Evolutionary conservation across 1,140 invertebrate species (phyloP).

Genomic region (Reticulitermes speratus): DNA sequence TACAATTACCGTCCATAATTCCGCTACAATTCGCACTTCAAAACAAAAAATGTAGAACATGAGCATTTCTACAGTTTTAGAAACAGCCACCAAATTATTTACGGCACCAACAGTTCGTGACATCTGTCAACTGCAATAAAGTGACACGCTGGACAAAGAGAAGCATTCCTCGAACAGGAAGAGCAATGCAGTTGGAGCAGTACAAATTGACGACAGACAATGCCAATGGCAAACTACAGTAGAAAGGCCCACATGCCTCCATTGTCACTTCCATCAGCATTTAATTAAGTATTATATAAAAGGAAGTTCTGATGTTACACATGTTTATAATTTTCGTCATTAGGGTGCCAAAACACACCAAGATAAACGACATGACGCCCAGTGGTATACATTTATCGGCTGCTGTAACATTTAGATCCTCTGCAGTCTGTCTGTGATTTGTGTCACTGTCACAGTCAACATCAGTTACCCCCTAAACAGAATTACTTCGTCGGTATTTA

Average conservation of each 20-base stretch:
- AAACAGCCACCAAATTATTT: not conserved
- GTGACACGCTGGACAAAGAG: not conserved
- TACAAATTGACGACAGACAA: not conserved
- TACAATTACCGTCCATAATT: not conserved
- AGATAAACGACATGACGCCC: too few species aligned
- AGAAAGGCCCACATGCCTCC: not conserved
- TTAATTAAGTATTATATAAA: too few species aligned
- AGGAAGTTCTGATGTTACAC: too few species aligned
- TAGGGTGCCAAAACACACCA: too few species aligned
- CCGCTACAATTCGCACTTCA: not conserved
- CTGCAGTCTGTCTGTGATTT: too few species aligned
- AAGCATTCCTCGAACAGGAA: not conserved
- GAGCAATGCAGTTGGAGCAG: not conserved
- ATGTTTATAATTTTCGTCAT: too few species aligned
- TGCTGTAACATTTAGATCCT: too few species aligned
- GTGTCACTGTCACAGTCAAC: too few species aligned
- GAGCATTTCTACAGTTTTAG: not conserved
- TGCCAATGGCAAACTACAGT: not conserved
- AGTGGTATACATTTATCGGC: too few species aligned
- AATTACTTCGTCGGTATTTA: too few species aligned
- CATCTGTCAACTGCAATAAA: not conserved
- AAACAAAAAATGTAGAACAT: not conserved
- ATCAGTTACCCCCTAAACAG: too few species aligned
- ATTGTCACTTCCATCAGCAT: too few species aligned
- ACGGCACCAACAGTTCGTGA: not conserved